Evolutionary conservation across 1,140 invertebrate genomes (phyloP).

Genomic region (Copidosoma floridanum): DNA sequence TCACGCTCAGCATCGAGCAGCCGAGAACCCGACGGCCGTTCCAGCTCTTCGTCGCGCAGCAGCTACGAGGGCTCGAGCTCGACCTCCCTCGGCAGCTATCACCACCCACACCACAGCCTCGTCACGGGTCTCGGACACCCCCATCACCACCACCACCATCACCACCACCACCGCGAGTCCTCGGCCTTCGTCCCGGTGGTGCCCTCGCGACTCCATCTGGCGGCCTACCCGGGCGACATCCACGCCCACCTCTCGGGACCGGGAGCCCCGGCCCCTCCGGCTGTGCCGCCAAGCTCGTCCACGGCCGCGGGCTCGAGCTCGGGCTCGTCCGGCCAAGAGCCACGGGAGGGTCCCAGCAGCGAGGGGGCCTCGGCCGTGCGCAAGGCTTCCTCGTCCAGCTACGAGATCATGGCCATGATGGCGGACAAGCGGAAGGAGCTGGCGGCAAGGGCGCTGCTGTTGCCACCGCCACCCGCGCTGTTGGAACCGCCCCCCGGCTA

Average conservation of each 20-base stretch:
- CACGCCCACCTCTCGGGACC: slow-evolving; percentile 54
- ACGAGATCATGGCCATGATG: slow-evolving; percentile 84
- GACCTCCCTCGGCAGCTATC: slow-evolving; percentile 61
- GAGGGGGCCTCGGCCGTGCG: slow-evolving; percentile 45
- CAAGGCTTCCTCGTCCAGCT: slow-evolving; percentile 62
- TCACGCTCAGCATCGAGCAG: neutral
- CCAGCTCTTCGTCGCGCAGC: slow-evolving; percentile 29
- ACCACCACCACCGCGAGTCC: slow-evolving; percentile 68
- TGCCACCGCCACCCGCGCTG: slow-evolving; percentile 60
- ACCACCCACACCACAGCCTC: slow-evolving; percentile 63
- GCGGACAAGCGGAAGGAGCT: slow-evolving; percentile 80
- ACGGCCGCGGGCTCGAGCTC: slow-evolving; percentile 52
- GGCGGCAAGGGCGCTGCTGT: slow-evolving; percentile 55
- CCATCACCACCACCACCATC: too few species aligned
- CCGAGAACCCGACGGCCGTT: slow-evolving; percentile 27
- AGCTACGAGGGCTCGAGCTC: slow-evolving; percentile 35
- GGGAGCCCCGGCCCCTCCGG: slow-evolving; percentile 54
- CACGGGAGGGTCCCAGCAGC: slow-evolving; percentile 53
- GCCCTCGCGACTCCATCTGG: slow-evolving; percentile 69
- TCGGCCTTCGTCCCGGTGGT: slow-evolving; percentile 83
- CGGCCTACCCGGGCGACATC: slow-evolving; percentile 67
- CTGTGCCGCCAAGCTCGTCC: slow-evolving; percentile 48
- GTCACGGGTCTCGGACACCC: slow-evolving; percentile 46
- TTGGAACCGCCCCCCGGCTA: slow-evolving; percentile 66
- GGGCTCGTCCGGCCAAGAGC: slow-evolving; percentile 57